Conservation (phyloP, 1,140 invertebrate species). For the Zophobas atratus region DNA sequence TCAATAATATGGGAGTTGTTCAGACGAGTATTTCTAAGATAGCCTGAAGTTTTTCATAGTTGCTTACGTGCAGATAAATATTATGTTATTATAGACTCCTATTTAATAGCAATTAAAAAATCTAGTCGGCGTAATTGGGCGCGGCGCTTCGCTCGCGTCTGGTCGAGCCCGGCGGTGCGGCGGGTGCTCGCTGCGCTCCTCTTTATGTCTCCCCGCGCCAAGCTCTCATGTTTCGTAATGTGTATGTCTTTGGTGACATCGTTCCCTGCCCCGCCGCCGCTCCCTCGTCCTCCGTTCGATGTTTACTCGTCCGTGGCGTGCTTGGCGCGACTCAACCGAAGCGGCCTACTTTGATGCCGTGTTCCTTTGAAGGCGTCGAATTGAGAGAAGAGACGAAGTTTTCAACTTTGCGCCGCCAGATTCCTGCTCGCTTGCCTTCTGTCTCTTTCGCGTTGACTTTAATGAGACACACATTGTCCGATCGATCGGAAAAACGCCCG, state of each 20-base stretch:
- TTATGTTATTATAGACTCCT: too few species aligned
- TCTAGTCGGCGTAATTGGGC: too few species aligned
- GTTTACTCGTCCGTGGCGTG: slow-evolving; percentile 45
- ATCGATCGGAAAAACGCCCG: slow-evolving; percentile 3
- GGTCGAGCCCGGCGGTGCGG: too few species aligned
- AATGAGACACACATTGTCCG: slow-evolving; percentile 21
- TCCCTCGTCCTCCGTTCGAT: slow-evolving; percentile 5
- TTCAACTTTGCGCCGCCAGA: slow-evolving; percentile 40
- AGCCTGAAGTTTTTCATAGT: too few species aligned
- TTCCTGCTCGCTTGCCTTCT: slow-evolving; percentile 17
- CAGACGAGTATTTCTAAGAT: too few species aligned
- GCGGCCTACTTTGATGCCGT: slow-evolving; percentile 43
- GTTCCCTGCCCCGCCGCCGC: slow-evolving; percentile 4
- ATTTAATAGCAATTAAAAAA: too few species aligned
- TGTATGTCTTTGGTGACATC: not conserved
- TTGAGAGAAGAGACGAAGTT: slow-evolving; percentile 45
- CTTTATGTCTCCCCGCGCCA: too few species aligned
- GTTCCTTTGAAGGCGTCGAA: slow-evolving; percentile 49
- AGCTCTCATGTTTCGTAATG: too few species aligned
- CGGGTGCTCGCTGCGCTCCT: too few species aligned
- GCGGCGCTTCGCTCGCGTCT: too few species aligned
- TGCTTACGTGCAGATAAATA: too few species aligned
- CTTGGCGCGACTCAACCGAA: slow-evolving; percentile 43
- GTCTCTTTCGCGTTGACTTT: not conserved
- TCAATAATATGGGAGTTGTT: too few species aligned